phyloP scores from a whole-genome alignment of 2,888 invertebrate genomes.

The Acanthosoma haemorrhoidale region DNA sequence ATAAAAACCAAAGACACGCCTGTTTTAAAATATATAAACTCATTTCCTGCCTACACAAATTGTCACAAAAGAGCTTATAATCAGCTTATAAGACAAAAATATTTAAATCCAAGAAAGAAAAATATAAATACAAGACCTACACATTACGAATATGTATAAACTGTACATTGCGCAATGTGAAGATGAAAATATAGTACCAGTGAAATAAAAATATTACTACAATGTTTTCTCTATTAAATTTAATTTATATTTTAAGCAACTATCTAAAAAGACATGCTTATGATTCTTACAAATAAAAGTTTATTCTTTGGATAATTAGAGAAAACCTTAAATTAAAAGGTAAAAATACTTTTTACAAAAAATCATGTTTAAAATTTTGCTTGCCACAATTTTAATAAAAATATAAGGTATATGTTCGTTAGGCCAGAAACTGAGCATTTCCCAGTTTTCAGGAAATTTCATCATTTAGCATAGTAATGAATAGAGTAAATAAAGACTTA shows the following conservation, averaged over 20 bases:
- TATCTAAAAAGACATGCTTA: conserved; percentile 2
- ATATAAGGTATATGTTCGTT: not conserved
- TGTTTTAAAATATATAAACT: not conserved
- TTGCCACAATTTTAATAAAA: not conserved
- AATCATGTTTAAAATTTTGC: not conserved
- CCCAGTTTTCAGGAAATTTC: not conserved
- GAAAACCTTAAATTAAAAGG: not conserved
- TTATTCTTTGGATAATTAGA: not conserved
- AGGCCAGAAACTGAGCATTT: not conserved
- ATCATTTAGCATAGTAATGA: not conserved
- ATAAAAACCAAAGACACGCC: not conserved
- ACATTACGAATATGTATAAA: conserved; percentile 2
- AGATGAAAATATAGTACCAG: too few species aligned
- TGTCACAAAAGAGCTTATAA: not conserved
- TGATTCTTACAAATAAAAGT: not conserved
- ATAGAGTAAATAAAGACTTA: not conserved
- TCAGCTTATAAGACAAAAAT: conserved; percentile 7
- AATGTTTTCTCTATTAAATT: not conserved
- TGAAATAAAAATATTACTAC: conserved; percentile 7
- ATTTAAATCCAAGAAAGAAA: not conserved
- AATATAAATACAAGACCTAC: not conserved
- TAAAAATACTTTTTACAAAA: not conserved
- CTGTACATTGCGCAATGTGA: not conserved
- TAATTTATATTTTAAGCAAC: not conserved
- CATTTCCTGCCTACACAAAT: conserved; percentile 9